Percentiles rank a stretch among this genome's conserved stretches.
Conservation (phyloP, 2,888 invertebrate genomes). For the Pandemis heparana region DNA sequence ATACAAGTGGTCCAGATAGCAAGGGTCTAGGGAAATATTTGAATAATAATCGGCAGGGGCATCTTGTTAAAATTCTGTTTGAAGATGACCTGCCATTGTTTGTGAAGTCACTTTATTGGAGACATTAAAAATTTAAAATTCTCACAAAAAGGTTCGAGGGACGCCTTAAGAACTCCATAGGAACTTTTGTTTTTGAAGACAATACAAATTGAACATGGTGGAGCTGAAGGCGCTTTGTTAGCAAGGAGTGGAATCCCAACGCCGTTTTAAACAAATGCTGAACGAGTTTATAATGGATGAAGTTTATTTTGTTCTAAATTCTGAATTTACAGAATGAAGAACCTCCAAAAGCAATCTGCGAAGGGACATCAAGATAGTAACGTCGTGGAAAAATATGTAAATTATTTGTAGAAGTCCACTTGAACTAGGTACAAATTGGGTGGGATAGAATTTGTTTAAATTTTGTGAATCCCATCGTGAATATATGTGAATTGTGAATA, state of each 20-base stretch:
- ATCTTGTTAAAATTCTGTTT: constrained; percentile 55
- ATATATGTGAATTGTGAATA: no score
- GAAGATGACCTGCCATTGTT: constrained; percentile 57
- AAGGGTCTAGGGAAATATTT: constrained; percentile 62
- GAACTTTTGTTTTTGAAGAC: constrained; percentile 33
- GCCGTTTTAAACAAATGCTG: constrained; percentile 7
- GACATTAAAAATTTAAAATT: constrained; percentile 32
- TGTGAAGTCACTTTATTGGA: constrained; percentile 44
- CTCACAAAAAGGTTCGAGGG: constrained; percentile 32
- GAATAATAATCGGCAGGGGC: constrained; percentile 55
- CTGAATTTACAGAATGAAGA: background rate
- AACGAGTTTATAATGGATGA: background rate
- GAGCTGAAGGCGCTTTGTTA: constrained; percentile 16
- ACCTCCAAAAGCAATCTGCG: background rate
- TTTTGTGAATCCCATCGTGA: no score
- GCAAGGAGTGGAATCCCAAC: constrained; percentile 5
- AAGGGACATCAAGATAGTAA: background rate
- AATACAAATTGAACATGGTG: constrained; percentile 29
- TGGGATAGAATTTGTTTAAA: no score
- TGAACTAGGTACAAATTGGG: no score
- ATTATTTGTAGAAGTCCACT: no score
- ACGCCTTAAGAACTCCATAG: constrained; percentile 24
- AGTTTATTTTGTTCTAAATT: constrained; percentile 1
- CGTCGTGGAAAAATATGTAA: background rate
- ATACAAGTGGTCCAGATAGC: constrained; percentile 71